A percentile compares a stretch with the other conserved stretches of the same genome.
Evolutionary conservation across 2,113 vertebrate species (phyloP).

Genomic region (Salvator merianae): DNA sequence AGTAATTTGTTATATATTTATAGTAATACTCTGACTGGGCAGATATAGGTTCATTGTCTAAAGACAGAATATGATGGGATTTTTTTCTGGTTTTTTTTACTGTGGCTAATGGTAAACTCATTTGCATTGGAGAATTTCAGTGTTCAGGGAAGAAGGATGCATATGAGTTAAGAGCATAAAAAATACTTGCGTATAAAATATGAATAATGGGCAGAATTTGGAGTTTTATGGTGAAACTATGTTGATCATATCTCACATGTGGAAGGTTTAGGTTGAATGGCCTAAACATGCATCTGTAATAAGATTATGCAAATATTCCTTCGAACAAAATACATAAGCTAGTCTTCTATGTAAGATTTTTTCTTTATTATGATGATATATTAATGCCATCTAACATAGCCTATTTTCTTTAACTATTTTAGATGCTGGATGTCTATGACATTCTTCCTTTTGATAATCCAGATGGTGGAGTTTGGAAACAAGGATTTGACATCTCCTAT

Average conservation of each 20-base stretch:
- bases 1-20: not conserved
- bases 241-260: not conserved
- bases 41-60: not conserved
- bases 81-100: no score
- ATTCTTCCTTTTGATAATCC: slow-evolving; percentile 91
- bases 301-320: not conserved
- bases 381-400: no score
- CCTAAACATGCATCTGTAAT: not conserved
- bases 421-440: slow-evolving; percentile 91
- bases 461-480: slow-evolving; percentile 93
- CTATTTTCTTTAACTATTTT: slow-evolving; percentile 52
- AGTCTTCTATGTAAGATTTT: not conserved
- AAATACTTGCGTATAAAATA: not conserved
- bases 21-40: not conserved
- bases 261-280: not conserved
- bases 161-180: not conserved
- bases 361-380: not conserved
- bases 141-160: not conserved
- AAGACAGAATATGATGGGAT: no score
- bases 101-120: not conserved
- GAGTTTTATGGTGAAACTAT: not conserved
- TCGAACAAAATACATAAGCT: not conserved
- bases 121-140: not conserved
- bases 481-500: slow-evolving; percentile 92
- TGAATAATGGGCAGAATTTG: not conserved